A percentile compares a stretch with the other conserved stretches of the same genome.
Conservation (phyloP, 2,113 vertebrate species). For the Elgaria multicarinata region DNA sequence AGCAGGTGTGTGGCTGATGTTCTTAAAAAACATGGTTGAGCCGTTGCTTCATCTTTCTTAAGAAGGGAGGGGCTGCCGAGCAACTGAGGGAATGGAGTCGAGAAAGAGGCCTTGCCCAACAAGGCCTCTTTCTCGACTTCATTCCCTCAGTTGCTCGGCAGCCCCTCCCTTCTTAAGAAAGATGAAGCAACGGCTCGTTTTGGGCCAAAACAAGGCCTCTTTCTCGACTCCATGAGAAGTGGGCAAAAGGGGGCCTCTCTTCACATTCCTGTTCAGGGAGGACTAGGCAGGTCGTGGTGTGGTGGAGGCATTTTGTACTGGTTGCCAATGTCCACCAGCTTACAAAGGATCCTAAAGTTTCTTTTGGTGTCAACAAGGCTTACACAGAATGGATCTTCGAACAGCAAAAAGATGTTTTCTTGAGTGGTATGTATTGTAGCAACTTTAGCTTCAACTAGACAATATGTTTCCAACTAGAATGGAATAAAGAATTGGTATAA, state of each 20-base stretch:
- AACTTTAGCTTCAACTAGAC: background rate
- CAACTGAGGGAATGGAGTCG: too few relatives aligned
- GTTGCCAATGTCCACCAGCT: background rate
- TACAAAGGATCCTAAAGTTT: background rate
- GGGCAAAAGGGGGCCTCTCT: background rate
- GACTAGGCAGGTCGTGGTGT: background rate
- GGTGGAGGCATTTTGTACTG: background rate
- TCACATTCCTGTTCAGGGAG: background rate
- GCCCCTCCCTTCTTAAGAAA: background rate
- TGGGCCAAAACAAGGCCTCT: background rate
- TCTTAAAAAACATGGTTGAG: background rate
- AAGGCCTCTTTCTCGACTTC: too few relatives aligned
- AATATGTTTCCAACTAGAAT: background rate
- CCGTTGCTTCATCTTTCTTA: background rate
- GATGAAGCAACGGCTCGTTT: background rate
- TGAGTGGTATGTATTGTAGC: slow-evolving; percentile 17
- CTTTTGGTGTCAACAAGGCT: background rate
- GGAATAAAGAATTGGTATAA: background rate
- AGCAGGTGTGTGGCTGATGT: background rate
- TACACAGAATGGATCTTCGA: background rate
- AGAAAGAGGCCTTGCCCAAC: too few relatives aligned
- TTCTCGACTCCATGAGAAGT: background rate
- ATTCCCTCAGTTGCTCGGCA: too few relatives aligned
- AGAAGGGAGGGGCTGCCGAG: background rate
- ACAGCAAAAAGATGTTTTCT: background rate